phyloP scores from a whole-genome alignment of 2,888 invertebrate genomes.

The Metopia argyrocephala region DNA sequence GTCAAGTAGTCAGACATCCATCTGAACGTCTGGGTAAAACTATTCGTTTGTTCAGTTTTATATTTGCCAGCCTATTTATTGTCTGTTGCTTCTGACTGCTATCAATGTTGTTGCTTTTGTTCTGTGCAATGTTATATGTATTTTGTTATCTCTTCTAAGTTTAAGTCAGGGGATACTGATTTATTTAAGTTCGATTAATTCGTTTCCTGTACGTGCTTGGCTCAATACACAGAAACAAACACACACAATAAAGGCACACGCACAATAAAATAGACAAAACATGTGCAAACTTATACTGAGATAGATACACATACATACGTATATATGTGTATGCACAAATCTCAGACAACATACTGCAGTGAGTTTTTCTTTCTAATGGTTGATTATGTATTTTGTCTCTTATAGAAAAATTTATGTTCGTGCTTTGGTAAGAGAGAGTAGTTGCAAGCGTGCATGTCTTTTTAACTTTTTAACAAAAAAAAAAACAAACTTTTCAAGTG shows the following conservation, averaged over 20 bases:
- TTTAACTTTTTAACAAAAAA: no score
- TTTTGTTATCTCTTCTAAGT: slow-evolving; percentile 59
- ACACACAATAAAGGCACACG: slow-evolving; percentile 48
- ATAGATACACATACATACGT: background rate
- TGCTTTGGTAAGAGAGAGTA: no score
- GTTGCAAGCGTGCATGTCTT: no score
- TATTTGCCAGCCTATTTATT: slow-evolving; percentile 15
- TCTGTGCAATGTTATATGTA: background rate
- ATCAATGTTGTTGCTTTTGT: background rate
- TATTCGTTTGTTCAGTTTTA: background rate
- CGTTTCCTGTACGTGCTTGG: slow-evolving; percentile 71
- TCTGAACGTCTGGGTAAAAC: background rate
- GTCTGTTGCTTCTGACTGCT: slow-evolving; percentile 27
- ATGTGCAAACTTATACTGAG: slow-evolving; percentile 35
- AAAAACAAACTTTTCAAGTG: no score
- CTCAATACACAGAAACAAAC: slow-evolving; percentile 62
- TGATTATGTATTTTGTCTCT: slow-evolving; percentile 36
- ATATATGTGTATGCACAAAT: background rate
- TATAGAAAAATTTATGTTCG: no score
- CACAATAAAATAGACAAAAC: slow-evolving; percentile 38
- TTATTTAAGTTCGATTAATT: slow-evolving; percentile 79
- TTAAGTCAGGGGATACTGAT: slow-evolving; percentile 74
- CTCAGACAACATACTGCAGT: no score
- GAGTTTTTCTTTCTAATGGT: background rate
- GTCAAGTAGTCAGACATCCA: no score